Percentiles rank a stretch among this genome's conserved stretches.
Evolutionary conservation across 2,888 invertebrate species (phyloP).

Genomic region (Anagyrus pseudococci): DNA sequence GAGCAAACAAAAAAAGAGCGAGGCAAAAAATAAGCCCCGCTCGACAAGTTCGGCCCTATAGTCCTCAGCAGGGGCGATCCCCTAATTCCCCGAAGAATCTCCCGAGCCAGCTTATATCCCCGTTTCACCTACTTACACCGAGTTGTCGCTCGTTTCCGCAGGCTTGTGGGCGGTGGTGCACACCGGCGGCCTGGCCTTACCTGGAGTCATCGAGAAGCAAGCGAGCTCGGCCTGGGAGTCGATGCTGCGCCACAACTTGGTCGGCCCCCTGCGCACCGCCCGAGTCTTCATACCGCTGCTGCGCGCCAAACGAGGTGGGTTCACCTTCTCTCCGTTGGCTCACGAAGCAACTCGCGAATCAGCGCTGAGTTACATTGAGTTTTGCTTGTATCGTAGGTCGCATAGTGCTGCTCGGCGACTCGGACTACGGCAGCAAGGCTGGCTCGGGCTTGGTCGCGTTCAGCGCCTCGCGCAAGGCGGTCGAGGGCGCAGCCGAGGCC

Average conservation of each 20-base stretch:
- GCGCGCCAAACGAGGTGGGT: slow-evolving; percentile 63
- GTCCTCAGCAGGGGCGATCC: background rate
- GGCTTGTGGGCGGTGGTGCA: slow-evolving; percentile 85
- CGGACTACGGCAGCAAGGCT: slow-evolving; percentile 58
- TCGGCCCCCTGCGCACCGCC: slow-evolving; percentile 76
- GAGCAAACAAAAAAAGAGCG: too few relatives aligned
- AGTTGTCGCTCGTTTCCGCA: slow-evolving; percentile 53
- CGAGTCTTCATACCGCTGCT: slow-evolving; percentile 78
- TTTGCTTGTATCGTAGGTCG: too few relatives aligned
- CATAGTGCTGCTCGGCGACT: slow-evolving; percentile 53
- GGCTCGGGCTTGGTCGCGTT: slow-evolving; percentile 67
- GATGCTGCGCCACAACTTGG: slow-evolving; percentile 73
- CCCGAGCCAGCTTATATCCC: background rate
- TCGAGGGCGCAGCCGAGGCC: slow-evolving; percentile 81
- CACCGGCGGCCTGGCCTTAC: slow-evolving; percentile 79
- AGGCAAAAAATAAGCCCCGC: too few relatives aligned
- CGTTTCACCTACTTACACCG: slow-evolving; percentile 11
- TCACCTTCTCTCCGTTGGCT: background rate
- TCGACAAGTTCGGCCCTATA: too few relatives aligned
- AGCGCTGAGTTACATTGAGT: too few relatives aligned
- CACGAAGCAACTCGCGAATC: too few relatives aligned
- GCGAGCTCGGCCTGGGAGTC: slow-evolving; percentile 76
- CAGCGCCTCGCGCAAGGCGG: slow-evolving; percentile 74
- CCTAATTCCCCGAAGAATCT: background rate
- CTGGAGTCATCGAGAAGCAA: slow-evolving; percentile 73